A percentile compares a stretch with the other conserved stretches of the same genome.
Evolutionary conservation across 2,888 invertebrate genomes (phyloP).

Genomic region (Macropis europaea): DNA sequence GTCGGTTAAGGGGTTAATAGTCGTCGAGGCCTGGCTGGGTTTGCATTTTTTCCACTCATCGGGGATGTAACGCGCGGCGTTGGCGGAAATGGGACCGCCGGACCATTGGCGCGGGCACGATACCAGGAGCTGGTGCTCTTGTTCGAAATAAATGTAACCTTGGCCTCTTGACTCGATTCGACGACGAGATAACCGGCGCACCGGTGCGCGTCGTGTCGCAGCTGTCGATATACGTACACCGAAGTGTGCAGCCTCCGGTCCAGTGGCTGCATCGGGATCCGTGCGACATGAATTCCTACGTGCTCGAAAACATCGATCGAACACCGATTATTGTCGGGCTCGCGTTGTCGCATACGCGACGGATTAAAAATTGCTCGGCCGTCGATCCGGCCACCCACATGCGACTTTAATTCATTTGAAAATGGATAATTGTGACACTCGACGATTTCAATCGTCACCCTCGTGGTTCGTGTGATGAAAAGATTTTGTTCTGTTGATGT

Average conservation of each 20-base stretch:
- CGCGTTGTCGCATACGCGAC: conserved; percentile 9
- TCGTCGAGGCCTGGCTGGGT: conserved; percentile 6
- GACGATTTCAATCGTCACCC: too few relatives aligned
- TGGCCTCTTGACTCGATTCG: conserved; percentile 56
- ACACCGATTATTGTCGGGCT: conserved; percentile 11
- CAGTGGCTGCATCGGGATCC: conserved; percentile 16
- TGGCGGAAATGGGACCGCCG: conserved; percentile 10
- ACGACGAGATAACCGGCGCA: conserved; percentile 37
- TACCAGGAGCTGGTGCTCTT: conserved; percentile 15
- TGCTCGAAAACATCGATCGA: not conserved
- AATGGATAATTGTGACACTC: too few relatives aligned
- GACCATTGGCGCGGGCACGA: conserved; percentile 32
- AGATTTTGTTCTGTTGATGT: too few relatives aligned
- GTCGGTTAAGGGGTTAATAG: conserved; percentile 26
- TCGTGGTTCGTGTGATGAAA: too few relatives aligned
- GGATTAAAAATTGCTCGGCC: conserved; percentile 11
- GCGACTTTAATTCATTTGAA: too few relatives aligned
- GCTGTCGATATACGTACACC: conserved; percentile 22
- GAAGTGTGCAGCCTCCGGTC: not conserved
- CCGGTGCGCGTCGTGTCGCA: conserved; percentile 33
- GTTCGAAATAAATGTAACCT: conserved; percentile 56
- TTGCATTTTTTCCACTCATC: conserved; percentile 34
- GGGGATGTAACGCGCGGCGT: conserved; percentile 3
- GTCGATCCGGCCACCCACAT: too few relatives aligned
- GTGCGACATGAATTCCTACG: conserved; percentile 16